Percentiles rank a stretch among this genome's conserved stretches.
These are phyloP conservation scores for Apis laboriosa DNA, from an alignment of 1,140 invertebrate species.

Conservation along the genomic window DNA sequence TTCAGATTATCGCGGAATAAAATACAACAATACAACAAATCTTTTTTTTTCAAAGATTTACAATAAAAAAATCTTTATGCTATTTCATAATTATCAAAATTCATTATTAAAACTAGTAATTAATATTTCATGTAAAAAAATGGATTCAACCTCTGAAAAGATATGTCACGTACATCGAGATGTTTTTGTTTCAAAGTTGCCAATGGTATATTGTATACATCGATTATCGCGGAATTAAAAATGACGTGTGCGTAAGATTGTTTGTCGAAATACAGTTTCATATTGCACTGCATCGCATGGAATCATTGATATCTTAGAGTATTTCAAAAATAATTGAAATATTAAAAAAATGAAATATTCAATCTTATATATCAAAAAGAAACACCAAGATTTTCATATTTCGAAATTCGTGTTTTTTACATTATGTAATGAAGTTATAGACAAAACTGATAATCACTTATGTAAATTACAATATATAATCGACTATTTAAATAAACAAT, in stretches of 20 bases:
- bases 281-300: not conserved
- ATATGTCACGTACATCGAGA: not conserved
- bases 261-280: not conserved
- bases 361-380: not conserved
- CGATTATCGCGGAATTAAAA: not conserved
- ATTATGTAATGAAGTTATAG: not conserved
- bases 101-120: no score
- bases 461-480: not conserved
- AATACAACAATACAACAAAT: no score
- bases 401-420: not conserved
- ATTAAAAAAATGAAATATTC: no score
- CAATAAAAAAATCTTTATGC: no score
- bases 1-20: no score
- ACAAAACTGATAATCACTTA: no score
- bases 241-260: not conserved
- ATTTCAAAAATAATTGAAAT: not conserved
- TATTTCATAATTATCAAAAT: no score
- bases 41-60: no score
- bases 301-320: not conserved
- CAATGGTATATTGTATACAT: not conserved
- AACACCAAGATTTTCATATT: no score
- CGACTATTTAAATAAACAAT: not conserved
- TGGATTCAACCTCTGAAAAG: not conserved
- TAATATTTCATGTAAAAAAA: no score
- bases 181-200: not conserved